These are phyloP conservation scores for Netelia fuscicornis DNA, from an alignment of 2,888 invertebrate species.

Conservation along the genomic window DNA sequence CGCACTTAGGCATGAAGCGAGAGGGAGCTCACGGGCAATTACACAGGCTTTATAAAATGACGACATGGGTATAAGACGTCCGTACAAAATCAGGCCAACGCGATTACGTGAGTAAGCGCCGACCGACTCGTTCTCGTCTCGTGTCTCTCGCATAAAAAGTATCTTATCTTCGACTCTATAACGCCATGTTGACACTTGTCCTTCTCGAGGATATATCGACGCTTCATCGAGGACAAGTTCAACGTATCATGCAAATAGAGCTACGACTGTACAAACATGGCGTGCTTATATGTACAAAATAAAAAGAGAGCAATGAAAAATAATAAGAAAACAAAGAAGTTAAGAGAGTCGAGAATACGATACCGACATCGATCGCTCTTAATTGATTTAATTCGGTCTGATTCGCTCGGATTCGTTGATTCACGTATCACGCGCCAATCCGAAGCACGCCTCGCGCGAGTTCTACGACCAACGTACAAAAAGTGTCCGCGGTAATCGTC, in stretches of 20 bases:
- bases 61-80: conserved; percentile 28
- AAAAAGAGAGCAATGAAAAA: no score
- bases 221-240: conserved; percentile 55
- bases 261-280: no score
- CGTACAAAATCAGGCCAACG: conserved; percentile 64
- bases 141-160: conserved; percentile 50
- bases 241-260: conserved; percentile 6
- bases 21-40: conserved; percentile 10
- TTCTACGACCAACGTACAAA: neutral
- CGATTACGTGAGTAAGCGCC: conserved; percentile 61
- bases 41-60: conserved; percentile 51
- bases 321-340: neutral
- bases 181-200: neutral
- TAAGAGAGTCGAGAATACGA: neutral
- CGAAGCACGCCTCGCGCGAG: neutral
- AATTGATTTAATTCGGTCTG: conserved; percentile 60
- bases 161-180: conserved; percentile 34
- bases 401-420: conserved; percentile 47
- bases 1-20: no score
- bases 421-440: conserved; percentile 12
- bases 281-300: no score
- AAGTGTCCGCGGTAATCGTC: conserved; percentile 7
- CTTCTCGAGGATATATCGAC: conserved; percentile 48
- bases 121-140: conserved; percentile 14
- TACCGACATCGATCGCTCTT: conserved; percentile 57